These are phyloP conservation scores for Neoascia interrupta DNA, from an alignment of 2,888 invertebrate genomes.

Conservation along the genomic window DNA sequence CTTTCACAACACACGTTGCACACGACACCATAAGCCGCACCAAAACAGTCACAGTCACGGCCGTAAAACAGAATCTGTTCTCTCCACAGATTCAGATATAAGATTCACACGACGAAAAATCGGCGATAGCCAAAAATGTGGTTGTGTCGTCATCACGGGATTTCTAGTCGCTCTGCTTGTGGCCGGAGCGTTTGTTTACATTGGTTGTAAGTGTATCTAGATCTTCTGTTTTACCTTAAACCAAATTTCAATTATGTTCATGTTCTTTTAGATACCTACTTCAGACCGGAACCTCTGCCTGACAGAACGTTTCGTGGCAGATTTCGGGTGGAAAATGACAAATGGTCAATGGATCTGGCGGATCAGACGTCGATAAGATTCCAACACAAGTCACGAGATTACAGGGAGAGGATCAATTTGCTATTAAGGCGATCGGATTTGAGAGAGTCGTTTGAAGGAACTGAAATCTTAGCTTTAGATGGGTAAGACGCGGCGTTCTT, in stretches of 20 bases:
- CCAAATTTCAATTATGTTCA: not conserved
- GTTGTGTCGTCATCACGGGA: conserved; percentile 92
- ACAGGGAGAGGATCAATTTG: conserved; percentile 87
- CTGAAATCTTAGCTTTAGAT: conserved; percentile 91
- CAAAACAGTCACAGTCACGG: conserved; percentile 72
- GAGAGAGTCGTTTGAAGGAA: conserved; percentile 87
- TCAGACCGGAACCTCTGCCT: conserved; percentile 83
- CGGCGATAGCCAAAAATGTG: conserved; percentile 91
- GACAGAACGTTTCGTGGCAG: conserved; percentile 91
- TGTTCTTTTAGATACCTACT: conserved; percentile 76
- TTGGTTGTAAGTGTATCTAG: conserved; percentile 82
- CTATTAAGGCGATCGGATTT: conserved; percentile 87
- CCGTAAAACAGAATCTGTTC: conserved; percentile 86
- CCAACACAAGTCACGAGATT: conserved; percentile 86
- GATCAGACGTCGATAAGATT: conserved; percentile 86
- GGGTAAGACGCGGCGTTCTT: conserved; percentile 84
- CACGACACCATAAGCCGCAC: conserved; percentile 77
- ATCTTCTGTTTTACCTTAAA: conserved; percentile 45
- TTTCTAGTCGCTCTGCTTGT: conserved; percentile 89
- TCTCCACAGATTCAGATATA: conserved; percentile 93
- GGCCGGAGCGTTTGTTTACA: conserved; percentile 84
- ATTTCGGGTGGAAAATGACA: conserved; percentile 86
- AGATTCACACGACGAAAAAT: conserved; percentile 92
- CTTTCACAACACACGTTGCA: conserved; percentile 78
- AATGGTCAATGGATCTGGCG: conserved; percentile 85